Conservation (phyloP, 2,888 invertebrate genomes). For the Platycheirus albimanus region DNA sequence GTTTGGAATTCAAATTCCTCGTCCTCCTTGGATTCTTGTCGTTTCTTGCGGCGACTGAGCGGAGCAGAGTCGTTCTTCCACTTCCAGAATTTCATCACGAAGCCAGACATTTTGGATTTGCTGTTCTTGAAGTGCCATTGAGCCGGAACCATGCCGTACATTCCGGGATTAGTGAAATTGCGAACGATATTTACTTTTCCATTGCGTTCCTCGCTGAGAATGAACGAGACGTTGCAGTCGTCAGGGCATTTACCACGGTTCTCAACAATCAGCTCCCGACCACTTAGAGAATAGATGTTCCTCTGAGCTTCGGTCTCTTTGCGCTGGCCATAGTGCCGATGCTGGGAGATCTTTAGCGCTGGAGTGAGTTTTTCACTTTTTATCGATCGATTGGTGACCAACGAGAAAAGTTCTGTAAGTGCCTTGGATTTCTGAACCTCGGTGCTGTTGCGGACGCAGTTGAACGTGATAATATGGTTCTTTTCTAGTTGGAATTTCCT, state of each 20-base stretch:
- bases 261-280: slow-evolving; percentile 87
- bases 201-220: slow-evolving; percentile 84
- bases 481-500: slow-evolving; percentile 85
- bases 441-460: slow-evolving; percentile 85
- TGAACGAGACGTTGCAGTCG: slow-evolving; percentile 86
- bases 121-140: slow-evolving; percentile 84
- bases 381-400: slow-evolving; percentile 82
- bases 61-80: slow-evolving; percentile 84
- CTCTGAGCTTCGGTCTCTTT: slow-evolving; percentile 85
- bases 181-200: slow-evolving; percentile 85
- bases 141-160: slow-evolving; percentile 89
- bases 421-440: slow-evolving; percentile 84
- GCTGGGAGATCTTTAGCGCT: slow-evolving; percentile 83
- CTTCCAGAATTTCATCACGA: slow-evolving; percentile 92
- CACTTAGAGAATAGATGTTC: slow-evolving; percentile 85
- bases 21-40: slow-evolving; percentile 75
- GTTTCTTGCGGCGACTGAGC: slow-evolving; percentile 67
- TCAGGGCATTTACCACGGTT: slow-evolving; percentile 89
- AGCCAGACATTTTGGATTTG: slow-evolving; percentile 87
- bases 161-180: slow-evolving; percentile 86
- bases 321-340: slow-evolving; percentile 84
- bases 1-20: slow-evolving; percentile 76
- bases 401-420: slow-evolving; percentile 82
- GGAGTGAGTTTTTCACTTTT: slow-evolving; percentile 79
- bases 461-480: slow-evolving; percentile 83